Conservation (phyloP, 2,797 vertebrate species). For the Myotis planiceps region DNA sequence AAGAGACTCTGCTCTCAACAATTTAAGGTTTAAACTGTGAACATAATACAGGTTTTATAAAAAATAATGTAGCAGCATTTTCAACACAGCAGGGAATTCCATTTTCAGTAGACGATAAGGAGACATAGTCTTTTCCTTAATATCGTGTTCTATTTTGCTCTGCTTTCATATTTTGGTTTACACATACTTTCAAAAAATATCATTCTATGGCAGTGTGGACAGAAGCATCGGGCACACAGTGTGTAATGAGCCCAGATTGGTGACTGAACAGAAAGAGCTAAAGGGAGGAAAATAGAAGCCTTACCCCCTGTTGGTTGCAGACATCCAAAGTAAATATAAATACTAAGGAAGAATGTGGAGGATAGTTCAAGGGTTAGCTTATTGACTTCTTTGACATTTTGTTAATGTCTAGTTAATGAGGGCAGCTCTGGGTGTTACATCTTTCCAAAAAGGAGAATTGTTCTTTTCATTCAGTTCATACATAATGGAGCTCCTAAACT, state of each 20-base stretch:
- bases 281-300: background rate
- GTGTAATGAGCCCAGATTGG: background rate
- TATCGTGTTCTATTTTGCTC: background rate
- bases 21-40: conserved; percentile 34
- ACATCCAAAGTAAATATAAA: background rate
- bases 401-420: background rate
- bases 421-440: background rate
- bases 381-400: background rate
- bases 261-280: background rate
- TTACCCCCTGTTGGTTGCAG: background rate
- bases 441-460: background rate
- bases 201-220: background rate
- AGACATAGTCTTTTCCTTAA: background rate
- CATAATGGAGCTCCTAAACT: background rate
- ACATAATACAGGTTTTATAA: background rate
- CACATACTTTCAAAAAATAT: background rate
- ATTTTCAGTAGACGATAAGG: background rate
- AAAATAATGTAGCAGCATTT: background rate
- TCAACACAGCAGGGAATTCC: background rate
- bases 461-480: background rate
- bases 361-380: background rate
- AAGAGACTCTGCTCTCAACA: background rate
- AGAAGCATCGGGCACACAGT: background rate
- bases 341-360: background rate
- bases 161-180: background rate